These are phyloP conservation scores for Echeneis naucrates DNA, from an alignment of 2,797 vertebrate genomes.

Conservation along the genomic window DNA sequence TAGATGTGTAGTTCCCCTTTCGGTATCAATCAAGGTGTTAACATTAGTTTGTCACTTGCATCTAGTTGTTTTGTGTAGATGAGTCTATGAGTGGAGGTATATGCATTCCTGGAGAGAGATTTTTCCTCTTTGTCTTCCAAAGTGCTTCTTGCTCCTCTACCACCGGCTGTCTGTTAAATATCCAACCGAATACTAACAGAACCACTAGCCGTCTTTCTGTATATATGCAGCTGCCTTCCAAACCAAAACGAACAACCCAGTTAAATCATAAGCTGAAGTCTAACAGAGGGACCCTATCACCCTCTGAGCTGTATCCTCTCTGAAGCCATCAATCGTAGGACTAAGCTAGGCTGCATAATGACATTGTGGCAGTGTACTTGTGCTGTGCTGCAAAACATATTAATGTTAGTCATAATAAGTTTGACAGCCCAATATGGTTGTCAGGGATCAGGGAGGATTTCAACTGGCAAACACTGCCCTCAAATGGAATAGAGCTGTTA, in stretches of 20 bases:
- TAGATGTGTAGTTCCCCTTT: slow-evolving; percentile 1
- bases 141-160: slow-evolving; percentile 19
- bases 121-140: slow-evolving; percentile 35
- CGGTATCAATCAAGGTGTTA: slow-evolving; percentile 25
- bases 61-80: too few species aligned
- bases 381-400: slow-evolving; percentile 81
- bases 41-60: slow-evolving; percentile 16
- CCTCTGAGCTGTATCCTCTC: slow-evolving; percentile 78
- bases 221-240: slow-evolving; percentile 58
- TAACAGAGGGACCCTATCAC: slow-evolving; percentile 80
- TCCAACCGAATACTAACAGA: slow-evolving; percentile 43
- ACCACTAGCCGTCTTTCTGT: slow-evolving; percentile 41
- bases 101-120: slow-evolving; percentile 24
- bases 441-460: slow-evolving; percentile 43
- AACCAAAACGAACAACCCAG: slow-evolving; percentile 75
- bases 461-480: slow-evolving; percentile 79
- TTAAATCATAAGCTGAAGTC: slow-evolving; percentile 82
- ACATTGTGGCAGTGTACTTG: slow-evolving; percentile 80
- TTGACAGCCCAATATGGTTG: slow-evolving; percentile 79
- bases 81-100: slow-evolving; percentile 18
- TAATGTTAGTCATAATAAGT: slow-evolving; percentile 81
- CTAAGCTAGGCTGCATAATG: slow-evolving; percentile 81
- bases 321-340: slow-evolving; percentile 80
- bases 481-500: slow-evolving; percentile 72
- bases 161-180: slow-evolving; percentile 62